A percentile compares a stretch with the other conserved stretches of the same genome.
These are phyloP conservation scores for Odontamblyopus rebecca DNA, from an alignment of 2,797 vertebrate genomes.

Conservation along the genomic window DNA sequence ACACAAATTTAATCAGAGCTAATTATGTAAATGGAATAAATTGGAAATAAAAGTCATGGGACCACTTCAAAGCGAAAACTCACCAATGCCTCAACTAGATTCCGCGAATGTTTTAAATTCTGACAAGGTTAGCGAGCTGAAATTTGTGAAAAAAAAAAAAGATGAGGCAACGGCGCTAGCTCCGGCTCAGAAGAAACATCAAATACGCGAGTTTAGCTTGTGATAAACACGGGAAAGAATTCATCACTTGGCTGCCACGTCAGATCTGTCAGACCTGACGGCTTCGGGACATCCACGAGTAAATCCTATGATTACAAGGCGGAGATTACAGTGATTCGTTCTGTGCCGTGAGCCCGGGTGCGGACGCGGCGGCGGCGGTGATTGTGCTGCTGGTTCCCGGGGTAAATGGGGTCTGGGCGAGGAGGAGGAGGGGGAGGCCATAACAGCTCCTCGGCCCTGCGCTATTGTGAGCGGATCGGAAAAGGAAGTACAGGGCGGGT, in stretches of 20 bases:
- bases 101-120: slow-evolving; percentile 41
- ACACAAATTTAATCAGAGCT: neutral
- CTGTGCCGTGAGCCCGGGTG: slow-evolving; percentile 56
- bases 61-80: slow-evolving; percentile 15
- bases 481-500: slow-evolving; percentile 27
- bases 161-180: slow-evolving; percentile 40
- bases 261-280: slow-evolving; percentile 53
- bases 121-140: slow-evolving; percentile 27
- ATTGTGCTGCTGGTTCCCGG: slow-evolving; percentile 65
- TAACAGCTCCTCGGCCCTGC: slow-evolving; percentile 36
- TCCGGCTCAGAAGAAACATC: slow-evolving; percentile 17
- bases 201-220: slow-evolving; percentile 33
- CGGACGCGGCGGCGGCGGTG: slow-evolving; percentile 48
- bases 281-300: slow-evolving; percentile 37
- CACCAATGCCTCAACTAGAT: neutral
- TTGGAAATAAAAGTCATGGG: neutral
- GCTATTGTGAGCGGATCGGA: slow-evolving; percentile 23
- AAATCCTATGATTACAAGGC: slow-evolving; percentile 72
- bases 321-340: slow-evolving; percentile 73
- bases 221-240: slow-evolving; percentile 48
- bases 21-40: neutral
- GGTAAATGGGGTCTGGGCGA: slow-evolving; percentile 52
- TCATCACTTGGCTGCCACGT: slow-evolving; percentile 49
- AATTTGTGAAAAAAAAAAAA: slow-evolving; percentile 53
- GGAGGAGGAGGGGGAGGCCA: slow-evolving; percentile 47